A percentile compares a stretch with the other conserved stretches of the same genome.
Evolutionary conservation across 2,888 invertebrate species (phyloP).

Genomic region (Colletes collaris): DNA sequence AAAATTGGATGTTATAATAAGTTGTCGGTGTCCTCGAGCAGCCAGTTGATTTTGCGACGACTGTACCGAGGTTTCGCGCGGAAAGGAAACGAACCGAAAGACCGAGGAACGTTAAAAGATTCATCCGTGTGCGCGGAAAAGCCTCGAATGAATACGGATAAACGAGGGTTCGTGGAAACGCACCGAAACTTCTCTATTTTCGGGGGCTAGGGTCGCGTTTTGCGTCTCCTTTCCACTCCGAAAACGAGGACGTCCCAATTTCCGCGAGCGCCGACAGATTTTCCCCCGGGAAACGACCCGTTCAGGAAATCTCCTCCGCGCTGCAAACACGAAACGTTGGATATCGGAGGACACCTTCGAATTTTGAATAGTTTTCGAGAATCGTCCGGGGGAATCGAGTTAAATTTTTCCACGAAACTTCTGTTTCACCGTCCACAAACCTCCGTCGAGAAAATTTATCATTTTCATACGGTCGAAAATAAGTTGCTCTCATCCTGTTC

Average conservation of each 20-base stretch:
- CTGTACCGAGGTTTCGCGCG: background rate
- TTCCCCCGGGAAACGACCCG: slow-evolving; percentile 5
- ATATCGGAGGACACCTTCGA: background rate
- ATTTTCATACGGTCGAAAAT: no score
- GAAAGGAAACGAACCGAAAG: slow-evolving; percentile 1
- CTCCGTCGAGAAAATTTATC: no score
- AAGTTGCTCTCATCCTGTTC: no score
- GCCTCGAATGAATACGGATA: slow-evolving; percentile 22
- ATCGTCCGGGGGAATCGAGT: no score
- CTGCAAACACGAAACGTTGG: background rate
- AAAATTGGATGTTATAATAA: no score
- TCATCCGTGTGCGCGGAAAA: background rate
- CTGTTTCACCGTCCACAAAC: no score
- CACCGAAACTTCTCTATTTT: slow-evolving; percentile 19
- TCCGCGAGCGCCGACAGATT: slow-evolving; percentile 8
- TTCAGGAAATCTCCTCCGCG: background rate
- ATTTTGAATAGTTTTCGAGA: no score
- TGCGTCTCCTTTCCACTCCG: background rate
- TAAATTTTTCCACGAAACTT: no score
- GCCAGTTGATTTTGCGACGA: background rate
- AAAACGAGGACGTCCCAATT: slow-evolving; percentile 19
- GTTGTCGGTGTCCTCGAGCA: background rate
- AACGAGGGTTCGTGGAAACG: slow-evolving; percentile 10
- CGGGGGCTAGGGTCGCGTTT: slow-evolving; percentile 5
- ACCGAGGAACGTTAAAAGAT: slow-evolving; percentile 11